These are phyloP conservation scores for Neomorphus geoffroyi DNA, from an alignment of 2,797 vertebrate genomes.

Conservation along the genomic window DNA sequence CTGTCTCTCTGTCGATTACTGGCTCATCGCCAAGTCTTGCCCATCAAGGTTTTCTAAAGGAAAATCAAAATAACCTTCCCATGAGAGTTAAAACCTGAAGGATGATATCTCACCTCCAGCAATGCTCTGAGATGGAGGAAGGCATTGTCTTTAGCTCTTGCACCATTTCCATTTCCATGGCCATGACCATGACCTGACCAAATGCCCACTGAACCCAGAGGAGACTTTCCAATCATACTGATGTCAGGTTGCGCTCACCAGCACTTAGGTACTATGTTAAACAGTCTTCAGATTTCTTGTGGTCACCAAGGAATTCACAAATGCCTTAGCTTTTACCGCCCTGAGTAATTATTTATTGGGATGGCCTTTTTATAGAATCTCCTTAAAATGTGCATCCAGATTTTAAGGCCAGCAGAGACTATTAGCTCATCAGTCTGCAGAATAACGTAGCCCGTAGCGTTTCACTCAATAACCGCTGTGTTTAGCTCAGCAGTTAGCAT, in stretches of 20 bases:
- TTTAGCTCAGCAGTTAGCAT: conserved; percentile 51
- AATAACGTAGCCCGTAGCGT: background rate
- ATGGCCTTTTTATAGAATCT: conserved; percentile 46
- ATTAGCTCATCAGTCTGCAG: conserved; percentile 35
- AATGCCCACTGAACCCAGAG: background rate
- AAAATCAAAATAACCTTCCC: conserved; percentile 15
- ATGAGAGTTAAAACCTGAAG: background rate
- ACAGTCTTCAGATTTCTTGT: conserved; percentile 12
- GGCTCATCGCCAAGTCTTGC: conserved; percentile 20
- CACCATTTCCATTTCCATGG: background rate
- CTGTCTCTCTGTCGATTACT: conserved; percentile 42
- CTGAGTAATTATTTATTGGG: conserved; percentile 64
- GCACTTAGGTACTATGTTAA: background rate
- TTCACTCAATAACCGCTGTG: conserved; percentile 41
- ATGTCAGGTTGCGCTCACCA: background rate
- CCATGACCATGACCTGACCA: background rate
- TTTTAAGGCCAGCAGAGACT: conserved; percentile 15
- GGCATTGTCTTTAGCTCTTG: background rate
- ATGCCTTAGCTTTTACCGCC: conserved; percentile 18
- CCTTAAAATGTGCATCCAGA: conserved; percentile 16
- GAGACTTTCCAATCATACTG: background rate
- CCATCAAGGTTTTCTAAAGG: background rate
- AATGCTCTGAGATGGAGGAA: fast-evolving
- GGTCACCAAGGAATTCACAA: conserved; percentile 46
- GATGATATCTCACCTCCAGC: background rate